These are phyloP conservation scores for Anoura caudifer DNA, from an alignment of 2,113 vertebrate genomes.

Conservation along the genomic window DNA sequence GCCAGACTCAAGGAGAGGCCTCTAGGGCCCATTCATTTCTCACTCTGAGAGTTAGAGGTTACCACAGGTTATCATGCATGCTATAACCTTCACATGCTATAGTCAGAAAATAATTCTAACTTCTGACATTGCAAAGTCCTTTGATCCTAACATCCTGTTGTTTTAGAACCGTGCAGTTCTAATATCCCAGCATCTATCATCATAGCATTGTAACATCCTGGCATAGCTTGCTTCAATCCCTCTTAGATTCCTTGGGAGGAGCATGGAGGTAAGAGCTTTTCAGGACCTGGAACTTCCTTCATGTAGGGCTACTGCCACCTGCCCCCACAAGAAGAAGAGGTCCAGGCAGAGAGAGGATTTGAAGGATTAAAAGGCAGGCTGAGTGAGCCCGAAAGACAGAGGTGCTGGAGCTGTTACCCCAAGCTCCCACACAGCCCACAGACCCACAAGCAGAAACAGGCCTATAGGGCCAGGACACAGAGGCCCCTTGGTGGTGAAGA, in stretches of 20 bases:
- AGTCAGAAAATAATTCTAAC: neutral
- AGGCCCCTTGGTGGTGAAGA: neutral
- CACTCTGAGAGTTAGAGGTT: neutral
- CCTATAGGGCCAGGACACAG: neutral
- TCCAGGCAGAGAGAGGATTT: neutral
- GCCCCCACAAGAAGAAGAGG: neutral
- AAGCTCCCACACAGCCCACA: fast-evolving
- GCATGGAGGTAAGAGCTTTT: neutral
- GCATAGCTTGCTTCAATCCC: neutral
- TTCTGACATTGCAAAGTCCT: neutral
- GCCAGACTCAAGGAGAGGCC: neutral
- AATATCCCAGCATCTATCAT: neutral
- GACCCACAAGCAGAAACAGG: neutral
- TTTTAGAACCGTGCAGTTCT: neutral
- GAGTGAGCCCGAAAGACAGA: neutral
- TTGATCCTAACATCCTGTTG: neutral
- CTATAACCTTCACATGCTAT: neutral
- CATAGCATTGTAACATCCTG: neutral
- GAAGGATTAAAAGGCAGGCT: neutral
- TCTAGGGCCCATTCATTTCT: neutral
- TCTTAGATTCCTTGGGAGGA: neutral
- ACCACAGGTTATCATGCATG: neutral
- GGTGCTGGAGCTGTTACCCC: fast-evolving
- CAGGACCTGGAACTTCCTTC: neutral
- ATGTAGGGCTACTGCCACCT: neutral